A percentile compares a stretch with the other conserved stretches of the same genome.
Conservation (phyloP, 2,888 invertebrate genomes). For the Clistopyga incitator region DNA sequence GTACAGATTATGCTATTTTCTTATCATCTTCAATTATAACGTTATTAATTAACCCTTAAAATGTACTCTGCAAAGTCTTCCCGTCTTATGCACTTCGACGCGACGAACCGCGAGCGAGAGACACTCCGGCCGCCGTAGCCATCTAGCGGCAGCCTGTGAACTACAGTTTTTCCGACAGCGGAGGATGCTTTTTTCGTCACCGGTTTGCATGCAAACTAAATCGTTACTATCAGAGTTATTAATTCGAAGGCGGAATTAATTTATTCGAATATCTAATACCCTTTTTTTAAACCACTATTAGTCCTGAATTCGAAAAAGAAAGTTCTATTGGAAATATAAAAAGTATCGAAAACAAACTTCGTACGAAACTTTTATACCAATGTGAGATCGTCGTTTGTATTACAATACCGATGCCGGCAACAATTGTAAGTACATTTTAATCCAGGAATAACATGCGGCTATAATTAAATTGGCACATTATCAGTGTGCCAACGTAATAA, state of each 20-base stretch:
- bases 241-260: background rate
- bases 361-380: background rate
- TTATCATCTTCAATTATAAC: too few species aligned
- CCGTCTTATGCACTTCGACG: background rate
- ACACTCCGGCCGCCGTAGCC: background rate
- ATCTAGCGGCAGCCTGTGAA: background rate
- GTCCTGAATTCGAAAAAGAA: background rate
- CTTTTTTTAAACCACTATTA: background rate
- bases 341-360: background rate
- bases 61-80: background rate
- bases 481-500: constrained; percentile 3
- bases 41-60: background rate
- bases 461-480: constrained; percentile 22
- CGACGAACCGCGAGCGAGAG: background rate
- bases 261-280: background rate
- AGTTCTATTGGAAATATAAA: background rate
- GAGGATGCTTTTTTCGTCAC: background rate
- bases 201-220: too few species aligned
- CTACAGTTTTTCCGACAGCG: background rate
- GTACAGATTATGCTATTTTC: too few species aligned
- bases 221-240: too few species aligned
- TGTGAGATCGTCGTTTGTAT: background rate
- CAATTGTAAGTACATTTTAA: background rate
- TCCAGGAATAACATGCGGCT: constrained; percentile 12
- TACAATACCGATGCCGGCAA: background rate